Evolutionary conservation across 2,797 vertebrate genomes (phyloP).

Genomic region (Eleutherodactylus coqui): DNA sequence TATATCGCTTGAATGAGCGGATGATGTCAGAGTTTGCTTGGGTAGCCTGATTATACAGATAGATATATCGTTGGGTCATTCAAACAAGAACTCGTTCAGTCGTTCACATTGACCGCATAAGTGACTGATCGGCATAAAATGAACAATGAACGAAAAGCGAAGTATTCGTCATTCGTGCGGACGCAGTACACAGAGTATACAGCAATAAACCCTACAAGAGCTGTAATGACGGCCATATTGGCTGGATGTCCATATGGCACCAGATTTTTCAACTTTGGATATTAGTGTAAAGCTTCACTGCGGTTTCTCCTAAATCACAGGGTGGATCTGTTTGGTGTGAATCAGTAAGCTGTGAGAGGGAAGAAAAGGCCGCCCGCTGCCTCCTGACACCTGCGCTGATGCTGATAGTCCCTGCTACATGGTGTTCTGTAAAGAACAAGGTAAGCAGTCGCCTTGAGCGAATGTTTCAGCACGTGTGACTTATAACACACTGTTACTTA

Average conservation of each 20-base stretch:
- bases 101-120: too few relatives aligned
- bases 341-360: background rate
- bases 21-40: too few relatives aligned
- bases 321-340: background rate
- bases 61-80: too few relatives aligned
- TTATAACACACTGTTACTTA: conserved; percentile 18
- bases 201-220: background rate
- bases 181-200: too few relatives aligned
- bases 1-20: too few relatives aligned
- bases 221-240: background rate
- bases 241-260: background rate
- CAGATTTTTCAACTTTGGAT: background rate
- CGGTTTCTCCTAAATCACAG: background rate
- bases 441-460: background rate
- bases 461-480: conserved; percentile 23
- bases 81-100: too few relatives aligned
- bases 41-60: too few relatives aligned
- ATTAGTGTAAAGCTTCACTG: background rate
- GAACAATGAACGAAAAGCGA: too few relatives aligned
- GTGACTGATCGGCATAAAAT: too few relatives aligned
- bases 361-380: background rate
- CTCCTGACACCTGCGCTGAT: conserved; percentile 4
- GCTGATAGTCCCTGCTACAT: background rate
- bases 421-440: conserved; percentile 9
- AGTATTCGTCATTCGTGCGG: too few relatives aligned